Evolutionary conservation across 1,140 invertebrate genomes (phyloP), one percentile per base, ranked within the genome.

Genomic region (Zaprionus nigranus): DNA sequence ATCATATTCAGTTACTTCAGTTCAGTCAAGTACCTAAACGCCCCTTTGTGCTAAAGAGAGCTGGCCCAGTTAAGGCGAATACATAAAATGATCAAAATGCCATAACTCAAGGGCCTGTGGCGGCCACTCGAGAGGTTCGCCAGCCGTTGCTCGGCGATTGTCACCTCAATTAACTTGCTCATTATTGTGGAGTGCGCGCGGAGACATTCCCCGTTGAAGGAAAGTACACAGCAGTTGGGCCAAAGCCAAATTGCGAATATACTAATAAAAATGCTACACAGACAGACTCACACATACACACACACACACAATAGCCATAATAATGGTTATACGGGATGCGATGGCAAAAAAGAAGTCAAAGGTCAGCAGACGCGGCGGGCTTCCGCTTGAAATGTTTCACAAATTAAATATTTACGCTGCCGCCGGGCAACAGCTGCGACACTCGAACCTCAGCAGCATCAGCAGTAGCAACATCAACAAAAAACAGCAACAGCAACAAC

Each of bases 361-460:
- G 84, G 84, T 84, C 84, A 81, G 57, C 64, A 53, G 51, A 71
- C 63, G 69, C 66, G 62, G 20, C 69, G 59, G 46, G 53, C 71
- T 88, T 90, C 75, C 75, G 75, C 81, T 68, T 84, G 78, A 76
- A 90, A 85, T 90, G 88, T 75, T 70, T 79, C 64, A 66, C 79
- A 88, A 88, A 88, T 88, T 88, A 90, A 88, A 88, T 88, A 84
- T 88, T 88, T 90, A 90, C 81, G 78, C 69, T 69, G 85, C 83
- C 81, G 64, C 72, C 72, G 57, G 70, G 68, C 58, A 65, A 64
- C 78, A 38, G 58, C 68, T 59, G 67, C 46, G 67, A 60, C 59
- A 70, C 60, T 49, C 30, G 30, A 68, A 22, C 64, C 59, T 36
- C 56, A 68, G 36, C 43, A 53, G 53, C 67, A 71, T 36, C 56